A percentile compares a stretch with the other conserved stretches of the same genome.
Conservation (phyloP, 2,888 invertebrate species). For the Cheilosia urbana region DNA sequence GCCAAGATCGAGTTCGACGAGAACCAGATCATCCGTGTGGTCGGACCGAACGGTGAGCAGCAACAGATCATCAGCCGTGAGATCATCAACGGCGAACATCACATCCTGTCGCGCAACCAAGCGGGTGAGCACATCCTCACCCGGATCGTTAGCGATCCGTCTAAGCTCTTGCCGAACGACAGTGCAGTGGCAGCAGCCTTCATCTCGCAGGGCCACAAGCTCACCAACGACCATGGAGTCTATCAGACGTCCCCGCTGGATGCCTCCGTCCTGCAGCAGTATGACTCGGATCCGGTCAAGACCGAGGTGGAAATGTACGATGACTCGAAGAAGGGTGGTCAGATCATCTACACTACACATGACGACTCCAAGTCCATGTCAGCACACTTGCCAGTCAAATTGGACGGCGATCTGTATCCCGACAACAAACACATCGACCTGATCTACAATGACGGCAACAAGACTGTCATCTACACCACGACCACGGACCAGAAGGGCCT, state of each 20-base stretch:
- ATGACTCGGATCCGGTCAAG: slow-evolving; percentile 81
- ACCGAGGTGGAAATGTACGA: slow-evolving; percentile 83
- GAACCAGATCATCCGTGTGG: slow-evolving; percentile 83
- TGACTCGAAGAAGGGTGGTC: slow-evolving; percentile 81
- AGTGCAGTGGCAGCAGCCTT: slow-evolving; percentile 82
- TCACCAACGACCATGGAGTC: slow-evolving; percentile 81
- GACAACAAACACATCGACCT: slow-evolving; percentile 88
- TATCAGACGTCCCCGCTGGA: slow-evolving; percentile 83
- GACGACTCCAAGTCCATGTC: slow-evolving; percentile 83
- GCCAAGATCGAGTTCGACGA: slow-evolving; percentile 84
- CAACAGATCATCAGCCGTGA: slow-evolving; percentile 84
- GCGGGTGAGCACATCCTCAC: slow-evolving; percentile 84
- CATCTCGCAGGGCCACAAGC: slow-evolving; percentile 83
- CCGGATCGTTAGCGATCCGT: slow-evolving; percentile 83
- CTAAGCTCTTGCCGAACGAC: slow-evolving; percentile 82
- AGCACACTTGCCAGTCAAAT: slow-evolving; percentile 81
- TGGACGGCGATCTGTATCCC: slow-evolving; percentile 84
- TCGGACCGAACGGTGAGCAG: slow-evolving; percentile 83
- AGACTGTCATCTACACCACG: slow-evolving; percentile 92
- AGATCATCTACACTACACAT: slow-evolving; percentile 84
- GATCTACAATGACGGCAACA: slow-evolving; percentile 93
- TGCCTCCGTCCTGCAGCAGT: slow-evolving; percentile 83
- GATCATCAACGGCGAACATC: slow-evolving; percentile 84
- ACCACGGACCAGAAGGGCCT: slow-evolving; percentile 91
- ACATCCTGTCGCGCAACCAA: slow-evolving; percentile 83